Base-by-base conservation (phyloP, 1,140 invertebrate species). In the Conus ventricosus region DNA sequence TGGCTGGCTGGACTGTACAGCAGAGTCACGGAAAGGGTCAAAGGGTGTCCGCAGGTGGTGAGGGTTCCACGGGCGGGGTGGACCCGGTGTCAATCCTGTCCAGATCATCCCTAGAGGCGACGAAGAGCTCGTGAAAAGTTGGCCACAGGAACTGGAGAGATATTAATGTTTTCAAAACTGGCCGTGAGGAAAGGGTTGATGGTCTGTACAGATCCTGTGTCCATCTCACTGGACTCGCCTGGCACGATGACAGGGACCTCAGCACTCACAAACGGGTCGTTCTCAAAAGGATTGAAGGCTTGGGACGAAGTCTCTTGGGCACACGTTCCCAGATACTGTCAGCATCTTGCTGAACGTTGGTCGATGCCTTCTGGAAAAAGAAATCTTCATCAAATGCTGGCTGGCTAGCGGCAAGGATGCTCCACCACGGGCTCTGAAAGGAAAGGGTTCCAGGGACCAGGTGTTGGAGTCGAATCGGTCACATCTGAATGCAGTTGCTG, bases 261-360 rank as follows among this genome's bases (percentile, higher is more conserved):
- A 13, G 89, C 89, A 78, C 91, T 25, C 53, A 90, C 91, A 63
- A 92, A 94, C 51, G 91, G 90, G 88, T 94, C 93, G 90, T 93
- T 92, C 81, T 94, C 91, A 89, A 94, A 94, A 71, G 93, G 93
- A 88, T 94, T 94, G 25, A 85, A 87, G 71, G 86, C 86, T 76
- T 87, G 71, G 10, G 75, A 85, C 27, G 83, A 51, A 4, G 80
- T 27, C 27, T 57, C 83, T 57, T 85, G 60, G 1, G 63, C 83
- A 76, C 88, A 67, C n/a, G 84, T 87, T 0, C 89, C 89, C 89
- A 90, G 25, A 87, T 85, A 63, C 87, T 90, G 60, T 88, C 87
- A 23, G 76, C 83, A 71, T 88, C 89, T 78, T 90, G 85, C 54
- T 67, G 85, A 80, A 81, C 63, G 53, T 67, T 67, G 76, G 67